Base-by-base conservation (phyloP, 2,888 invertebrate species). In the Drosophila tripunctata region DNA sequence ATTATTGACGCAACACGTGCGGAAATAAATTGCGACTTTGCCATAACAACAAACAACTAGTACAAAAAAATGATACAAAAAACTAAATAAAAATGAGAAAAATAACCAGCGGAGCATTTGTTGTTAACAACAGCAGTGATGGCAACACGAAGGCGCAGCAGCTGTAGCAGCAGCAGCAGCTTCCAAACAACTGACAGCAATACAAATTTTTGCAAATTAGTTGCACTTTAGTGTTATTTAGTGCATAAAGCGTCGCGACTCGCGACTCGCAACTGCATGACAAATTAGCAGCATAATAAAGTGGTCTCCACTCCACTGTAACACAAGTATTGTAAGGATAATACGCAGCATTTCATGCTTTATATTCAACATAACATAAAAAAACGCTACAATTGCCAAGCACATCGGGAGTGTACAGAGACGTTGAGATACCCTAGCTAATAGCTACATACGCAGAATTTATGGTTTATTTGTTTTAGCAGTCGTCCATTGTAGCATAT, bases 151-250 rank as follows among this genome's bases (percentile, higher is more conserved):
- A n/a, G 48, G 10, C n/a, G n/a, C n/a, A n/a, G n/a, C n/a, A n/a
- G n/a, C n/a, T n/a, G n/a, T n/a, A n/a, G n/a, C n/a, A n/a, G n/a
- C n/a, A n/a, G n/a, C n/a, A n/a, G n/a, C 56, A 55, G 43, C 61
- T 33, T 27, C 33, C 60, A 66, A 51, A 47, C 43, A 57, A 78
- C 65, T 62, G 76, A 66, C 80, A 68, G 80, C 77, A 80, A 67
- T 68, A 69, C 61, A 69, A 64, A 76, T 77, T 75, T 67, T 75
- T 75, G 61, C 75, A 80, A 79, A 80, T 77, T 77, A 80, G 83
- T 72, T 82, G 86, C 86, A 85, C 80, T 80, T 78, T 63, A 67
- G 76, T 64, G 76, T 68, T 82, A 70, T 82, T 66, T 73, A 82
- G 83, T 78, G 83, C 80, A 82, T 67, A 82, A 80, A 72, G 61